Evolutionary conservation across 2,888 invertebrate species (phyloP), one percentile per base, ranked within the genome.

Genomic region (Malthinus flaveolus): DNA sequence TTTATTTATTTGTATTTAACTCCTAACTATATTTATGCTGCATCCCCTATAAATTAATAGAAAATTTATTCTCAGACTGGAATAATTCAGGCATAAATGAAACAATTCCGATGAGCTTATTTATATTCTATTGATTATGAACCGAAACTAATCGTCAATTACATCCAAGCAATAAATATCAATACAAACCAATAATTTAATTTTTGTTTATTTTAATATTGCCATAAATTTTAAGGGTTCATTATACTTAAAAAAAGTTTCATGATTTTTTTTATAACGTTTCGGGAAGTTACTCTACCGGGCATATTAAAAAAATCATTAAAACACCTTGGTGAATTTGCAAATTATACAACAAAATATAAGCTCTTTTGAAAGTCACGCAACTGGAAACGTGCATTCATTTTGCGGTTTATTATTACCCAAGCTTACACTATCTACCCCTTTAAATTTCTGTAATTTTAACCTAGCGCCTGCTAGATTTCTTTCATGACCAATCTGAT

Each of bases 401-500:
- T 31, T 42, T 12, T 46, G 46, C 32, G 12, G 32, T 46, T 46
- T 46, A 46, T 42, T 42, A 42, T 42, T 42, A 42, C 46, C 23
- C 32, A 46, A 12, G 46, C 46, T 46, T 46, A 32, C 31, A 46
- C 39, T 42, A 46, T 46, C 46, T 46, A 32, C 46, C 46, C 46
- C 32, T 32, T 45, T 52, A 45, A 45, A 52, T 35, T 52, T 11
- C 46, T 46, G 32, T 34, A 45, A 52, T 48, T 52, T 54, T 42
- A 48, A 47, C 23, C 47, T 54, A 48, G 48, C 47, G 48, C 39
- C 33, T 48, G 34, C 33, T 13, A 15, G 54, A 36, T 32, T 48
- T 39, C 54, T 48, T 54, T 54, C 48, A 54, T 54, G 54, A 37
- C 47, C 36, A 31, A 54, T 54, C 54, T 54, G 54, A 54, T 54